These are phyloP conservation scores for Synergus umbraculus DNA, from an alignment of 2,888 invertebrate species.

Conservation along the genomic window DNA sequence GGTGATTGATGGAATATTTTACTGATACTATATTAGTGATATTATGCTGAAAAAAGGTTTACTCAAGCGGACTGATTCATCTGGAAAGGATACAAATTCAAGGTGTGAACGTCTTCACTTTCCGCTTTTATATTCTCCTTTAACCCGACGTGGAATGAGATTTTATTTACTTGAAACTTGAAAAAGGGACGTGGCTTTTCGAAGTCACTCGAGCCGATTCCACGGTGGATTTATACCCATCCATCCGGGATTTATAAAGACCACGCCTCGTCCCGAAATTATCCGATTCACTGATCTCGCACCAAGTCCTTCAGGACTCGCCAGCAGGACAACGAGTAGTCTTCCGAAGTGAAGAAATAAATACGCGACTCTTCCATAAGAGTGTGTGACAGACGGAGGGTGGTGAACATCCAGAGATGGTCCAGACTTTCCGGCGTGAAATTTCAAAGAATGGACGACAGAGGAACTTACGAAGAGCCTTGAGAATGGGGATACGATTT, in stretches of 20 bases:
- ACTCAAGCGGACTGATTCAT: neutral
- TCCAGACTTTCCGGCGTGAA: slow-evolving; percentile 59
- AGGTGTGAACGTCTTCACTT: slow-evolving; percentile 37
- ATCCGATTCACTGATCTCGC: slow-evolving; percentile 62
- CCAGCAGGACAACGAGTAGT: slow-evolving; percentile 47
- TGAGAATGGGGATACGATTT: slow-evolving; percentile 59
- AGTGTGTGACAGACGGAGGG: slow-evolving; percentile 43
- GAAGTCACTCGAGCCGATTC: slow-evolving; percentile 44
- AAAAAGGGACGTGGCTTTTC: slow-evolving; percentile 29
- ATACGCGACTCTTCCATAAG: slow-evolving; percentile 29
- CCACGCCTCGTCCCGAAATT: slow-evolving; percentile 60
- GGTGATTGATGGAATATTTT: neutral
- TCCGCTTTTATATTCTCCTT: slow-evolving; percentile 23
- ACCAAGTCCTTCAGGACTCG: slow-evolving; percentile 33
- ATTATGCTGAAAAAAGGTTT: slow-evolving; percentile 3
- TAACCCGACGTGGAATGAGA: slow-evolving; percentile 18
- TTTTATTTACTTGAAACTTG: slow-evolving; percentile 35
- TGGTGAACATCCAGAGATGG: slow-evolving; percentile 56
- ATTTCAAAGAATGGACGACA: slow-evolving; percentile 57
- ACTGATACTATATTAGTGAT: neutral
- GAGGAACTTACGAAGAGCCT: slow-evolving; percentile 52
- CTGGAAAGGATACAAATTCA: slow-evolving; percentile 24
- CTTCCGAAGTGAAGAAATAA: slow-evolving; percentile 41
- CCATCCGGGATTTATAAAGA: slow-evolving; percentile 51
- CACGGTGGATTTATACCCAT: slow-evolving; percentile 55